Conservation (phyloP, 2,113 vertebrate genomes). For the Heloderma charlesbogerti region DNA sequence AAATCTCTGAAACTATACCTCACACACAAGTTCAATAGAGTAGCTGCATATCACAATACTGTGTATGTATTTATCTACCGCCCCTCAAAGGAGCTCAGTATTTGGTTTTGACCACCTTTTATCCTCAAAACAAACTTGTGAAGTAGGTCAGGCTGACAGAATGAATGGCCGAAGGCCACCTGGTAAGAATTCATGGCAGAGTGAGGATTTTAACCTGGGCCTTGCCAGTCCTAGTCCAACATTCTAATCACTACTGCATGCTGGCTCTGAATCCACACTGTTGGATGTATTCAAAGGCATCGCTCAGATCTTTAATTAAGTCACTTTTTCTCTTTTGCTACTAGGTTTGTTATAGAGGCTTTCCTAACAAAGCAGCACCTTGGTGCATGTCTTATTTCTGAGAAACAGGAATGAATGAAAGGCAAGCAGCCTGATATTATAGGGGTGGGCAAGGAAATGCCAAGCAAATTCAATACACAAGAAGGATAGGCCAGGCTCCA, state of each 20-base stretch:
- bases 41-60: background rate
- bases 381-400: background rate
- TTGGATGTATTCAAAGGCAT: background rate
- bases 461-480: background rate
- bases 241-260: background rate
- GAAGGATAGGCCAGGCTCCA: background rate
- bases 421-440: background rate
- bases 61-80: background rate
- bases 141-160: background rate
- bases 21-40: background rate
- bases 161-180: background rate
- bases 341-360: background rate
- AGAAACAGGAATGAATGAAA: background rate
- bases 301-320: background rate
- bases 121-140: background rate
- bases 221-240: background rate
- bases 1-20: background rate
- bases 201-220: background rate
- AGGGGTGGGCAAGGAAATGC: background rate
- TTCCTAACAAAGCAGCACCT: background rate
- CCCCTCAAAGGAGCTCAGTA: background rate
- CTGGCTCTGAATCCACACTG: background rate
- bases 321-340: background rate
- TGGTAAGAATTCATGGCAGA: background rate
- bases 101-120: background rate